Base-by-base conservation (phyloP, 2,113 vertebrate genomes). In the Balaenoptera acutorostrata region DNA sequence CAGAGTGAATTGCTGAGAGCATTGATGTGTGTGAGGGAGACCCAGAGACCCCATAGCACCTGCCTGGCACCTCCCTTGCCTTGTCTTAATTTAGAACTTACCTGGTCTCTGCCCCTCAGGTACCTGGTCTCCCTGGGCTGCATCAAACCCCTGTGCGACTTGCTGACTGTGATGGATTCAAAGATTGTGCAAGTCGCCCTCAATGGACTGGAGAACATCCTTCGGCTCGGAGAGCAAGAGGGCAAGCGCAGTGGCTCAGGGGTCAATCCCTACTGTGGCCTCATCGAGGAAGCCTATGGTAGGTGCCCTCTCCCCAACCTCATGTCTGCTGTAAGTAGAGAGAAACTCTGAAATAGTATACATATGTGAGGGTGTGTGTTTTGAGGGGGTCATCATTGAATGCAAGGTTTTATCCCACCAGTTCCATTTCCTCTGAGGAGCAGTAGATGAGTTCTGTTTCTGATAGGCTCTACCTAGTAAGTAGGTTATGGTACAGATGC, bases 201-300 rank as follows among this genome's bases (percentile, higher is more conserved):
- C 64, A 99, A 99, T 0, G 99, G 99, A 49, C 98, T 99, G 96
- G 99, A 99, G 98, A 99, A 99, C 98, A 99, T 99, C 82, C 98
- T 99, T 97, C 98, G 99, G 90, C 99, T 99, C 44, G 99, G 99
- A 8, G 99, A 99, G 93, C 99, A 99, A 98, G 99, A 99, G 66
- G 99, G 99, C 98, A 99, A 99, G 98, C 99, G 99, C 98, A 99
- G 97, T 1, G 99, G 99, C 97, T 98, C 98, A 0, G 99, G 99
- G 15, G 98, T 99, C 83, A 99, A 99, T 97, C 99, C 99, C 3
- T 99, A 99, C 99, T 99, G 99, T 97, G 99, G 99, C 98, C 99
- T 99, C 63, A 99, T 99, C 0, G 99, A 99, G 97, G 99, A 99
- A 98, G 99, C 99, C 33, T 99, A 99, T 31, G 99, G 99, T 99